Base-by-base conservation (phyloP, 2,888 invertebrate genomes). In the Diogma glabrata region DNA sequence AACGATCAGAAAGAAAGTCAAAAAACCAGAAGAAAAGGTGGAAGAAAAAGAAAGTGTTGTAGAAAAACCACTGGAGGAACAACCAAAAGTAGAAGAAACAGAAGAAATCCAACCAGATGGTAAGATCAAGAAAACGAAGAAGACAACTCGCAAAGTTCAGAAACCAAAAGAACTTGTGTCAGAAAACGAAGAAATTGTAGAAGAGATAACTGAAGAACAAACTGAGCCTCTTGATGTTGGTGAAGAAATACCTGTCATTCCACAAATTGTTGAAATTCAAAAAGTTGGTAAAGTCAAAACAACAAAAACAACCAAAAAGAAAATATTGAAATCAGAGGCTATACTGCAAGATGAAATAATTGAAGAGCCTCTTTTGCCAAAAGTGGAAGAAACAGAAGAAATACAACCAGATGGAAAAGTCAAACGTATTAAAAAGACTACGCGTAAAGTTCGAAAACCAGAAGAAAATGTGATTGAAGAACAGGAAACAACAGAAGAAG, bases 371-470 rank as follows among this genome's bases (percentile, higher is more conserved):
- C n/a, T n/a, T n/a, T 22, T 14, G 3, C 43, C 43, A n/a, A 14
- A 46, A 55, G 36, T 52, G 57, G 22, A 52, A 58, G 12, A 47
- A 49, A 51, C 43, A 47, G 47, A 30, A 16, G 40, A 33, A 19
- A 23, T 24, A 47, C 49, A 50, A 33, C 57, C 57, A 33, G 54
- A 57, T 43, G 55, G 43, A 3, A 43, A 43, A 43, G 43, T 43
- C 3, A 43, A 43, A n/a, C 20, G 23, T 14, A 43, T 12, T 5
- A 22, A 23, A 23, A 43, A 43, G n/a, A 22, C 23, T 20, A n/a
- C 23, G n/a, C 20, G 23, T 14, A n/a, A n/a, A n/a, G n/a, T n/a
- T n/a, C 64, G 66, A 16, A 64, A 64, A 26, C 64, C 66, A 14
- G 64, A 61, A 20, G 14, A 24, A n/a, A 43, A 43, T 20, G 43